Evolutionary conservation across 1,140 invertebrate genomes (phyloP).

Genomic region (Coelopa frigida): DNA sequence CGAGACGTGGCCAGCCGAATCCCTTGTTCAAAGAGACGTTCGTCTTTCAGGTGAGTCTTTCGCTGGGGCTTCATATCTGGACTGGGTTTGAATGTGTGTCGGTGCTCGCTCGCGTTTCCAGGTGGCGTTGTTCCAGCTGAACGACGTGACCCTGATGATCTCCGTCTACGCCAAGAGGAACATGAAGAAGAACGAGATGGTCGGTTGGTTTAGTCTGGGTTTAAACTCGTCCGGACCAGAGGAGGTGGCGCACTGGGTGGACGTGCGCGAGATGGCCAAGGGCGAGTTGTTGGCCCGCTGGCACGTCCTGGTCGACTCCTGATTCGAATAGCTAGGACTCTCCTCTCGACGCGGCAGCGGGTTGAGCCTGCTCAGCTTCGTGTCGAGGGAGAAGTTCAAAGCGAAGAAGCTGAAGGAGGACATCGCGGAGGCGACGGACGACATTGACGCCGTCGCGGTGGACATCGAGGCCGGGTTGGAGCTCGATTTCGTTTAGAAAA

Average conservation of each 20-base stretch:
- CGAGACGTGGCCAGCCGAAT: conserved; percentile 85
- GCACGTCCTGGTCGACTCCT: conserved; percentile 60
- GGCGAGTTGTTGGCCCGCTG: conserved; percentile 51
- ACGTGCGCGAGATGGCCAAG: conserved; percentile 61
- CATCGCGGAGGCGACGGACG: conserved; percentile 21
- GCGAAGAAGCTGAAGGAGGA: conserved; percentile 19
- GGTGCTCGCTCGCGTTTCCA: conserved; percentile 27
- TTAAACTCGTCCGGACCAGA: conserved; percentile 86
- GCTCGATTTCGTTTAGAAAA: conserved; percentile 38
- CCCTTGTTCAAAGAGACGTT: conserved; percentile 94
- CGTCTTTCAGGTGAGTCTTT: conserved; percentile 74
- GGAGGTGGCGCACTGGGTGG: conserved; percentile 88
- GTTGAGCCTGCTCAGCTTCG: conserved; percentile 28
- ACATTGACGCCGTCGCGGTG: conserved; percentile 35
- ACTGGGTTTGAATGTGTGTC: neutral
- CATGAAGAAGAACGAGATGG: conserved; percentile 93
- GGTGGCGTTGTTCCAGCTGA: conserved; percentile 90
- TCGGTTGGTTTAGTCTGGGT: conserved; percentile 91
- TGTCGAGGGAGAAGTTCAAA: conserved; percentile 36
- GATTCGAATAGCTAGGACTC: conserved; percentile 44
- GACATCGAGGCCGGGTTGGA: conserved; percentile 40
- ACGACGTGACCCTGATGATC: conserved; percentile 90
- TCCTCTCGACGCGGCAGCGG: conserved; percentile 35
- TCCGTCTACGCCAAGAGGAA: conserved; percentile 86
- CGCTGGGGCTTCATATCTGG: neutral